A percentile compares a stretch with the other conserved stretches of the same genome.
Conservation (phyloP, 2,797 vertebrate genomes). For the Meriones psammophilus region DNA sequence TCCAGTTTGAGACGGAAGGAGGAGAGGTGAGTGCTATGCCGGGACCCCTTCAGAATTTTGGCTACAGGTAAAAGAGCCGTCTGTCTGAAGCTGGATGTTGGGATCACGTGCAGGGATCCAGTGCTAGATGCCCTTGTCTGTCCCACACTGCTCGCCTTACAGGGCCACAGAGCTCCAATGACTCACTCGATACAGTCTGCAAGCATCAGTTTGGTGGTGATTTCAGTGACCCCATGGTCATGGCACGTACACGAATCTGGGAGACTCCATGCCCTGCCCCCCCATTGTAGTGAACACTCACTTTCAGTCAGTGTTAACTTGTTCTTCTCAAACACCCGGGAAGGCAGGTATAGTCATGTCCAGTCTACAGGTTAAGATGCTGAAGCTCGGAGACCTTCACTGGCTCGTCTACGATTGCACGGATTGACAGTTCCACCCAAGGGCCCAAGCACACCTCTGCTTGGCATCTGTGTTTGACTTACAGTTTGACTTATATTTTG, state of each 20-base stretch:
- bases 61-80: background rate
- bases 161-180: background rate
- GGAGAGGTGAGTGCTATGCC: background rate
- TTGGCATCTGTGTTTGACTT: background rate
- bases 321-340: background rate
- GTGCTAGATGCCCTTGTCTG: background rate
- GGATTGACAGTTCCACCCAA: background rate
- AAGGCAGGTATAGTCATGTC: background rate
- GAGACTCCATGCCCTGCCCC: background rate
- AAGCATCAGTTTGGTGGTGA: background rate
- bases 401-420: background rate
- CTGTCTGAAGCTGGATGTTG: background rate
- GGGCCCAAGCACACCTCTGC: background rate
- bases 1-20: background rate
- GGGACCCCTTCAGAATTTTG: no score
- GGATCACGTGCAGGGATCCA: background rate
- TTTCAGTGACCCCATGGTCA: no score
- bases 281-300: background rate
- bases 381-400: background rate
- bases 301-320: background rate
- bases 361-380: background rate
- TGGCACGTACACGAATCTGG: background rate
- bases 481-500: background rate
- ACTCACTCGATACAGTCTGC: background rate
- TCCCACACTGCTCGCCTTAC: background rate